Evolutionary conservation across 2,888 invertebrate genomes (phyloP).

Genomic region (Matsumyia berberina): DNA sequence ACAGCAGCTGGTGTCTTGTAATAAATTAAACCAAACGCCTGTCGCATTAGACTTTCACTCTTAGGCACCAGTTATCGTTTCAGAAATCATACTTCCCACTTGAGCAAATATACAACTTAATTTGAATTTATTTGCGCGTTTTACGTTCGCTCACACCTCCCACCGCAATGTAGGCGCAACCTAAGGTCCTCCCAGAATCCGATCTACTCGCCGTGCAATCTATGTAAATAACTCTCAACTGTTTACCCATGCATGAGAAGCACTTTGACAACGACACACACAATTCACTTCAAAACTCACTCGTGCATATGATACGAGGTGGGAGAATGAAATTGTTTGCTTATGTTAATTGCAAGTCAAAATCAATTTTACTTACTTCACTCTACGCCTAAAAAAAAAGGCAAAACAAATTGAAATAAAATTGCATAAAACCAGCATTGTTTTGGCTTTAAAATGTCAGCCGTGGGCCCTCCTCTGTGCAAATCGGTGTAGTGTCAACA

Average conservation of each 20-base stretch:
- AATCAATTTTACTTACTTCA: slow-evolving; percentile 48
- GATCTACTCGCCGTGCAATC: neutral
- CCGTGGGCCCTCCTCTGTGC: neutral
- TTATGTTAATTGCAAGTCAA: slow-evolving; percentile 66
- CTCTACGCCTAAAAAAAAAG: slow-evolving; percentile 2
- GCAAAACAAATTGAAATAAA: slow-evolving; percentile 4
- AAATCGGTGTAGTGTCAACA: slow-evolving; percentile 38
- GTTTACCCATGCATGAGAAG: slow-evolving; percentile 38
- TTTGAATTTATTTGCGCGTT: neutral
- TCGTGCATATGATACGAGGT: slow-evolving; percentile 44
- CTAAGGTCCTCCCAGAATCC: neutral
- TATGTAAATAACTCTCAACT: slow-evolving; percentile 39
- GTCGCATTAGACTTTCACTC: too few species aligned
- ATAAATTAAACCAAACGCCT: too few species aligned
- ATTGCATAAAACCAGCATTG: slow-evolving; percentile 36
- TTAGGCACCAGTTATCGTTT: too few species aligned
- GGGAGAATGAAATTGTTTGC: slow-evolving; percentile 52
- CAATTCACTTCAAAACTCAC: slow-evolving; percentile 27
- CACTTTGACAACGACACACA: slow-evolving; percentile 18
- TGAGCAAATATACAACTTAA: neutral
- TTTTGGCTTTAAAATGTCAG: slow-evolving; percentile 33
- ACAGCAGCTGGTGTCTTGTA: too few species aligned
- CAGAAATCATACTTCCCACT: too few species aligned
- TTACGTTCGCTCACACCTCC: neutral
- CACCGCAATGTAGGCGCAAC: neutral